Base-by-base conservation (phyloP, 2,797 vertebrate genomes). In the Pangasius krempfi region DNA sequence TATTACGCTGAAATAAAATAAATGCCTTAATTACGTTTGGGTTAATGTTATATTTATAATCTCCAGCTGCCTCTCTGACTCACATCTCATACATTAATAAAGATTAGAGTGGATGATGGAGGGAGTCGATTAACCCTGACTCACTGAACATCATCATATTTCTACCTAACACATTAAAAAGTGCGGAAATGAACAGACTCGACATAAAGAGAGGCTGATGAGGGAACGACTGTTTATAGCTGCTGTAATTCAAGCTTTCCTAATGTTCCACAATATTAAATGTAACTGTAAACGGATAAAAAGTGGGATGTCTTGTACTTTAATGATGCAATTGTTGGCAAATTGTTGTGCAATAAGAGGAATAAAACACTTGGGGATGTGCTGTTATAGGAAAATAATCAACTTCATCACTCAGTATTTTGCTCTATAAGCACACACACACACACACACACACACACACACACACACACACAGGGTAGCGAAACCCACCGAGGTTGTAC, bases 401-500 rank as follows among this genome's bases (percentile, higher is more conserved):
- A 47, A 9, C 47, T 9, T 47, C 47, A 47, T 47, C 47, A 47
- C 47, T 47, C 47, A 47, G 47, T 47, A 47, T 47, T 1, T 47
- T 47, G 47, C 47, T 47, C 13, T 54, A 54, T 54, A 75, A 33
- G 44, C 87, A 62, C 76, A 85, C 52, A 88, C 50, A 80, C 76
- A 87, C 52, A 66, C 62, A 70, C 76, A 82, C 25, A 60, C n/a
- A 75, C 54, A 66, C 66, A 16, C 16, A 64, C 40, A 27, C 73
- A 52, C 73, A 76, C 44, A 33, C 52, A 80, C 78, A 80, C 78
- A 56, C 16, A 54, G 4, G 14, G 30, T 1, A 66, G 33, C 18
- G 20, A 58, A 25, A 88, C 97, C 91, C 91, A 99, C 98, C 98
- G 54, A 99, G 95, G 93, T 98, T 99, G 94, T 99, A 99, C 98